These are phyloP conservation scores for Polypedilum pembai DNA, from an alignment of 1,140 invertebrate genomes.

Conservation along the genomic window DNA sequence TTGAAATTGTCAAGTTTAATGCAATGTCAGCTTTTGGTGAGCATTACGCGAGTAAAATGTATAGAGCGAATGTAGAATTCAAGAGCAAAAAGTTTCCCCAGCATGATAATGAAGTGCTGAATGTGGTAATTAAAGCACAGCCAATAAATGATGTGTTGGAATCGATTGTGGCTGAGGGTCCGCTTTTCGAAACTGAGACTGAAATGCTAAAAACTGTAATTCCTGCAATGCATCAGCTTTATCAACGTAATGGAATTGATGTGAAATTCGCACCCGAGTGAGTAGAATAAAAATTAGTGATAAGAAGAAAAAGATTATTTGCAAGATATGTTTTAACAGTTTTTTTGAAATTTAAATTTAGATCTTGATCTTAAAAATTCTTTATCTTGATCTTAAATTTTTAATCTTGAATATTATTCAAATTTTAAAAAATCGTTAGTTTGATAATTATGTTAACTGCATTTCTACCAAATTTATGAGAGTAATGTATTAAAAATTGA, in stretches of 20 bases:
- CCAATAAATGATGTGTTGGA: background rate
- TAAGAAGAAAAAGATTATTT: too few species aligned
- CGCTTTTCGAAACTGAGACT: background rate
- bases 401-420: too few species aligned
- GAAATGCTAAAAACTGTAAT: background rate
- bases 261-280: background rate
- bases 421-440: too few species aligned
- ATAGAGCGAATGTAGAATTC: background rate
- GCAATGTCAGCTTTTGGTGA: background rate
- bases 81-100: background rate
- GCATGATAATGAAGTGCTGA: background rate
- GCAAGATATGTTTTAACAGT: too few species aligned
- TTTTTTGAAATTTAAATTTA: background rate
- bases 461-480: too few species aligned
- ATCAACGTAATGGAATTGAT: background rate
- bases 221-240: background rate
- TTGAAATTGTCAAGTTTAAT: background rate
- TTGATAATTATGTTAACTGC: too few species aligned
- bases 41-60: conserved; percentile 11
- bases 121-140: conserved; percentile 14
- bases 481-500: too few species aligned
- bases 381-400: too few species aligned
- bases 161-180: background rate
- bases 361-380: too few species aligned
- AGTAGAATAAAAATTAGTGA: too few species aligned